Percentiles rank a stretch among this genome's conserved stretches.
Conservation (phyloP, 2,888 invertebrate genomes). For the Plagodis dolabraria region DNA sequence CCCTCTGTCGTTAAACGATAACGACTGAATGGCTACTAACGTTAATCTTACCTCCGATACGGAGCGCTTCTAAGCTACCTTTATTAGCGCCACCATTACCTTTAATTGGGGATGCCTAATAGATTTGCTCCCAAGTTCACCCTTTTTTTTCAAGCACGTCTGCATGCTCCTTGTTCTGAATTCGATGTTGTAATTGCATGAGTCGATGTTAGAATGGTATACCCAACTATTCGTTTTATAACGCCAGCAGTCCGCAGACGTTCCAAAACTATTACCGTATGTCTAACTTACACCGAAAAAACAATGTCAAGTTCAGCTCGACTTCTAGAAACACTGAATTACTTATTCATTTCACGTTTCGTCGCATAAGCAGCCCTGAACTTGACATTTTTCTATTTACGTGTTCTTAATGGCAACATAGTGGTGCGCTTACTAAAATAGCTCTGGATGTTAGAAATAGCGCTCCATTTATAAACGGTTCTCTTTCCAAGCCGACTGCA, state of each 20-base stretch:
- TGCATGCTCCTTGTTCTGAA: constrained; percentile 44
- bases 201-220: constrained; percentile 28
- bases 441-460: constrained; percentile 33
- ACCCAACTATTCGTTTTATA: constrained; percentile 23
- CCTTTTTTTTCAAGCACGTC: constrained; percentile 49
- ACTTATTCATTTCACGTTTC: constrained; percentile 17
- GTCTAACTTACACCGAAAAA: constrained; percentile 17
- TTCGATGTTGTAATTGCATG: constrained; percentile 41
- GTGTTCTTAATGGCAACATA: constrained; percentile 27
- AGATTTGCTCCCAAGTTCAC: constrained; percentile 38
- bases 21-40: constrained; percentile 56
- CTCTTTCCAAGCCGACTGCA: constrained; percentile 28
- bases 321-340: constrained; percentile 19
- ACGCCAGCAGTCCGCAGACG: constrained; percentile 17
- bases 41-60: constrained; percentile 62
- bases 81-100: constrained; percentile 55
- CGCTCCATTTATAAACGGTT: constrained; percentile 28
- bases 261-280: constrained; percentile 16
- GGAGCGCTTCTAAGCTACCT: constrained; percentile 55
- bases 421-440: constrained; percentile 24
- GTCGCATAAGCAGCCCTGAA: constrained; percentile 28
- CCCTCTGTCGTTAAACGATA: constrained; percentile 63
- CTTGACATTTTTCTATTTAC: constrained; percentile 35
- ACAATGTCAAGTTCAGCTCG: constrained; percentile 29
- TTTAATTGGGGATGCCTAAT: constrained; percentile 48